Evolutionary conservation across 2,113 vertebrate genomes (phyloP).

Genomic region (Syngnathus scovelli): DNA sequence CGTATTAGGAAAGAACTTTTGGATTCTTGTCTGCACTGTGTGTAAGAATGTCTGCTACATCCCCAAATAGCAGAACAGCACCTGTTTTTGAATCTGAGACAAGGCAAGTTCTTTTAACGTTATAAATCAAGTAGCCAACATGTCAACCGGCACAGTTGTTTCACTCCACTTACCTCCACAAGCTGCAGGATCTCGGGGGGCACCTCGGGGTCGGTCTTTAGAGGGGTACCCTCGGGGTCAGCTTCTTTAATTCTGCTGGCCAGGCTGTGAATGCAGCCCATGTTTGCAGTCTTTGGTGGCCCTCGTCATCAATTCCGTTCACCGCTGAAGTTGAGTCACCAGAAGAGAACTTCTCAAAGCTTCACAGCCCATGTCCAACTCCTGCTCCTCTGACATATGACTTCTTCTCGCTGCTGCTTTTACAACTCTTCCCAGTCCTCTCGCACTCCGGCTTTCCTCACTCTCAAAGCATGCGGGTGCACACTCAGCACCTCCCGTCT

Average conservation of each 20-base stretch:
- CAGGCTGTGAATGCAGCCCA: conserved; percentile 65
- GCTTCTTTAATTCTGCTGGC: conserved; percentile 27
- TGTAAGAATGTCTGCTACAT: neutral
- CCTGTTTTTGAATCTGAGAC: neutral
- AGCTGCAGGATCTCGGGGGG: conserved; percentile 58
- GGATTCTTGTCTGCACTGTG: too few species aligned
- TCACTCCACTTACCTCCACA: conserved; percentile 46
- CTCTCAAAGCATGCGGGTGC: conserved; percentile 34
- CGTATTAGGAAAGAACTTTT: too few species aligned
- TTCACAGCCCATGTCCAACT: conserved; percentile 30
- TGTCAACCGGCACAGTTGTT: neutral
- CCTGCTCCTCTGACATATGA: conserved; percentile 40
- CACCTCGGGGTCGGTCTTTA: conserved; percentile 27
- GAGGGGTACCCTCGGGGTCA: conserved; percentile 25
- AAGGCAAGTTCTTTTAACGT: neutral
- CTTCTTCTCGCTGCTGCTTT: conserved; percentile 32
- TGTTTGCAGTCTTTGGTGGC: conserved; percentile 32
- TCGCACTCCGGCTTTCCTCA: conserved; percentile 32
- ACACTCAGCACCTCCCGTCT: conserved; percentile 28
- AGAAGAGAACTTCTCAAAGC: conserved; percentile 15
- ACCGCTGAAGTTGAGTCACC: neutral
- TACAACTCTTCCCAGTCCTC: conserved; percentile 35
- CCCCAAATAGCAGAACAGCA: neutral
- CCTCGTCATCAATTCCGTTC: neutral
- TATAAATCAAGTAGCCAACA: neutral